Percentiles rank a stretch among this genome's conserved stretches.
Conservation (phyloP, 2,888 invertebrate species). For the Stenotaenia linearis region DNA sequence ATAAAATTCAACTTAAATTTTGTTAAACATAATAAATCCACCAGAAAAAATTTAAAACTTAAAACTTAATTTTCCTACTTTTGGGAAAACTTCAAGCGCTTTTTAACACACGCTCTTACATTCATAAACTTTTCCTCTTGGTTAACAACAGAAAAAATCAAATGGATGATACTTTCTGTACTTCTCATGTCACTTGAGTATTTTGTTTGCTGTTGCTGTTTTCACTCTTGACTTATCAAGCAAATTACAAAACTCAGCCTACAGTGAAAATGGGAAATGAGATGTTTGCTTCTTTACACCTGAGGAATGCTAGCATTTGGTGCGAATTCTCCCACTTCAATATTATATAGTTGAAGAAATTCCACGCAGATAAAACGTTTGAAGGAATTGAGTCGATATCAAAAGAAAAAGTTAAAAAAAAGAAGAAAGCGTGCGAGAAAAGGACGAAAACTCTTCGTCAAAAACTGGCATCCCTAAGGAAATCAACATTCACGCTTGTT, state of each 20-base stretch:
- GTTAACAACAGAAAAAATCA: neutral
- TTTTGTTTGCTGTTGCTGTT: neutral
- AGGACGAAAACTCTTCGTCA: too few species aligned
- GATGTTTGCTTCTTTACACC: neutral
- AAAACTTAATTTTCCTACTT: too few species aligned
- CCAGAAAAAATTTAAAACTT: too few species aligned
- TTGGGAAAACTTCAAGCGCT: too few species aligned
- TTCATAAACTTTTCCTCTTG: too few species aligned
- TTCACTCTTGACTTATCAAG: neutral
- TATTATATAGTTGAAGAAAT: neutral
- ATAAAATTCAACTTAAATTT: too few species aligned
- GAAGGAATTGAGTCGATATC: neutral
- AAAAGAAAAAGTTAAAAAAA: neutral
- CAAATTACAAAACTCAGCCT: neutral
- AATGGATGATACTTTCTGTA: neutral
- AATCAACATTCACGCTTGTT: neutral
- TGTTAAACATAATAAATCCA: too few species aligned
- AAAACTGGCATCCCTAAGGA: neutral
- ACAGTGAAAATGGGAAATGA: neutral
- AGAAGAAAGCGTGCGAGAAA: too few species aligned
- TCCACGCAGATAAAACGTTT: neutral
- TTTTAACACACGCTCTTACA: too few species aligned
- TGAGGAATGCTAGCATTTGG: neutral
- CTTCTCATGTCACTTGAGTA: neutral
- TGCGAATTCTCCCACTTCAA: neutral